These are phyloP conservation scores for Diachasma alloeum DNA, from an alignment of 1,140 invertebrate genomes.

Conservation along the genomic window DNA sequence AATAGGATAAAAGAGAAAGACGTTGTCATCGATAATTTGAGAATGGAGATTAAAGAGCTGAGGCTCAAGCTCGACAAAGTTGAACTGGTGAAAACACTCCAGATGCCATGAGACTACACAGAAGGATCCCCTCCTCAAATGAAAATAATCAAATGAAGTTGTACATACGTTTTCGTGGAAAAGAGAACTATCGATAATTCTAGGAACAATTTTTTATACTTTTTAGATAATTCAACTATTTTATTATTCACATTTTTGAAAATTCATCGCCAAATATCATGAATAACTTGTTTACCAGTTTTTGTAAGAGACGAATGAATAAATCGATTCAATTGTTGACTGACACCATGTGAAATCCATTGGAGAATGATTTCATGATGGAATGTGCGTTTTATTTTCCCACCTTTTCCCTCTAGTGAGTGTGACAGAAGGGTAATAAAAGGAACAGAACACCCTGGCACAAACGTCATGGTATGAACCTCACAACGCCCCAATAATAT, in stretches of 20 bases:
- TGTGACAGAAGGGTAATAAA: no score
- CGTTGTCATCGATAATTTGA: constrained; percentile 22
- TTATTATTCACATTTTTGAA: not conserved
- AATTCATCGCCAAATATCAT: not conserved
- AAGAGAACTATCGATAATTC: not conserved
- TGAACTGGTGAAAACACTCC: constrained; percentile 20
- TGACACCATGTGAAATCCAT: no score
- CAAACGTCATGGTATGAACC: no score
- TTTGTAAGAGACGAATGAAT: not conserved
- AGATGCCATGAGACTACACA: not conserved
- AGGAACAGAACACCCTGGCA: no score
- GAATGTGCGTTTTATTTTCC: no score
- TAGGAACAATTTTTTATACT: not conserved
- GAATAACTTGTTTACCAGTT: not conserved
- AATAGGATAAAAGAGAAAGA: constrained; percentile 34
- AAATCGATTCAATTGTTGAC: no score
- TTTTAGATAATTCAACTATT: not conserved
- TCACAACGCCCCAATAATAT: no score
- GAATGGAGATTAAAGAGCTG: constrained; percentile 31
- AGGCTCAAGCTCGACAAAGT: constrained; percentile 33
- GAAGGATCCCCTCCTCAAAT: not conserved
- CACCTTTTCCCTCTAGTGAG: no score
- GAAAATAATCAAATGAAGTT: not conserved
- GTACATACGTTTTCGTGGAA: not conserved
- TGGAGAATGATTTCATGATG: no score